Evolutionary conservation across 2,113 vertebrate species (phyloP).

Genomic region (Chascanopsetta lugubris): DNA sequence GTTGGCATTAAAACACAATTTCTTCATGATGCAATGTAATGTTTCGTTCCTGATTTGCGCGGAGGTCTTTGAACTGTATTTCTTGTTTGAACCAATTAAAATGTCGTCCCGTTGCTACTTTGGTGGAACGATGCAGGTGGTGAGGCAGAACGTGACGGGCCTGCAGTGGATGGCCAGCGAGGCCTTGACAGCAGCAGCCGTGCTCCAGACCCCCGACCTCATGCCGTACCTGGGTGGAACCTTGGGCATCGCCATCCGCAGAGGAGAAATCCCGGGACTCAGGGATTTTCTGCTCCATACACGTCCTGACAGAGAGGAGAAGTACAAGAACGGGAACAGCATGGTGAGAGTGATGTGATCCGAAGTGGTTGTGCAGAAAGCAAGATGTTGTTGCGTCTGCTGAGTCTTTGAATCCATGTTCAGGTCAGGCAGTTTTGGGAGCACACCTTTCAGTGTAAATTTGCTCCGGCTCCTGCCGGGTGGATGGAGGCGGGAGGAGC

Average conservation of each 20-base stretch:
- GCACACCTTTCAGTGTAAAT: conserved; percentile 70
- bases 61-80: not conserved
- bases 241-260: conserved; percentile 70
- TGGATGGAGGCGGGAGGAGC: conserved; percentile 15
- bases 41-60: not conserved
- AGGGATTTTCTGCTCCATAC: conserved; percentile 45
- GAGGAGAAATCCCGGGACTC: conserved; percentile 65
- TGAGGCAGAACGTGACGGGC: conserved; percentile 69
- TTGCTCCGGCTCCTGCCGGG: conserved; percentile 23
- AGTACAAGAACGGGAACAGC: conserved; percentile 17
- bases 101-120: not conserved
- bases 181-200: conserved; percentile 48
- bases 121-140: conserved; percentile 34
- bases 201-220: conserved; percentile 46
- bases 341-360: conserved; percentile 28
- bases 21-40: too few relatives aligned
- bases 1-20: conserved; percentile 3
- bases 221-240: conserved; percentile 62
- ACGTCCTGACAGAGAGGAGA: conserved; percentile 32
- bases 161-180: conserved; percentile 78
- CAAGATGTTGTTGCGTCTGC: too few relatives aligned
- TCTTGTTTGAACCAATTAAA: not conserved
- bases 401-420: not conserved
- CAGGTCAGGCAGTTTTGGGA: conserved; percentile 73
- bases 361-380: not conserved